These are phyloP conservation scores for Megalopta genalis DNA, from an alignment of 1,140 invertebrate genomes.

Conservation along the genomic window DNA sequence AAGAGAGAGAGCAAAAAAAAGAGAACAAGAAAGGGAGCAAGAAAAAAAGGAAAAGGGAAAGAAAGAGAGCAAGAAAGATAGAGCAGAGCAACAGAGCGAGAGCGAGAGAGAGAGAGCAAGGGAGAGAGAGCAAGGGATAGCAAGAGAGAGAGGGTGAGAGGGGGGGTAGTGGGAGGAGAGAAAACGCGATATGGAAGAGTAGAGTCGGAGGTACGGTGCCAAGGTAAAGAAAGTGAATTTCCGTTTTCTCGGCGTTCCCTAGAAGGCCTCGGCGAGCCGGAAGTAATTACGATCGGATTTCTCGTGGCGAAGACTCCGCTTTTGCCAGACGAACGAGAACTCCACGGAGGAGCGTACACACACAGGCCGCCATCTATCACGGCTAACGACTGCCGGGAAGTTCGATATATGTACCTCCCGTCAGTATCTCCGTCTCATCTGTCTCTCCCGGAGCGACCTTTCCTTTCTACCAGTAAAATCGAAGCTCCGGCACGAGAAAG, in stretches of 20 bases:
- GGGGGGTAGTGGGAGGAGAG: background rate
- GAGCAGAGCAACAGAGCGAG: background rate
- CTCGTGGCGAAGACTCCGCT: constrained; percentile 44
- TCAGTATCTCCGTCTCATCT: constrained; percentile 31
- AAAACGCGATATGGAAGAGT: background rate
- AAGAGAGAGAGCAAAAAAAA: too few relatives aligned
- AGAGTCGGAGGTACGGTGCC: constrained; percentile 33
- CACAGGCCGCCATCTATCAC: constrained; percentile 65
- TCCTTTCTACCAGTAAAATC: constrained; percentile 31
- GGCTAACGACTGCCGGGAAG: constrained; percentile 63
- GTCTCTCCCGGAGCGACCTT: constrained; percentile 17
- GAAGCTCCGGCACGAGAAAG: background rate
- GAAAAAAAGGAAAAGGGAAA: background rate
- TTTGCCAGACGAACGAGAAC: constrained; percentile 37
- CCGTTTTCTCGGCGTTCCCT: constrained; percentile 58
- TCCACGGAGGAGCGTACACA: constrained; percentile 9
- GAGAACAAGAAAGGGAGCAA: too few relatives aligned
- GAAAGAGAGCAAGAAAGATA: background rate
- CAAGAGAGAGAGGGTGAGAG: constrained; percentile 1
- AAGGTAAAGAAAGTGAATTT: constrained; percentile 66
- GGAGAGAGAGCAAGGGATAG: background rate
- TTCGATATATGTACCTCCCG: constrained; percentile 58
- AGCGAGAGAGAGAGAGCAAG: background rate
- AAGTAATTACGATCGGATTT: constrained; percentile 72
- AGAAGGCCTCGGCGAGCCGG: constrained; percentile 61